phyloP scores from a whole-genome alignment of 2,797 vertebrate species.

The Paedocypris micromegethes region DNA sequence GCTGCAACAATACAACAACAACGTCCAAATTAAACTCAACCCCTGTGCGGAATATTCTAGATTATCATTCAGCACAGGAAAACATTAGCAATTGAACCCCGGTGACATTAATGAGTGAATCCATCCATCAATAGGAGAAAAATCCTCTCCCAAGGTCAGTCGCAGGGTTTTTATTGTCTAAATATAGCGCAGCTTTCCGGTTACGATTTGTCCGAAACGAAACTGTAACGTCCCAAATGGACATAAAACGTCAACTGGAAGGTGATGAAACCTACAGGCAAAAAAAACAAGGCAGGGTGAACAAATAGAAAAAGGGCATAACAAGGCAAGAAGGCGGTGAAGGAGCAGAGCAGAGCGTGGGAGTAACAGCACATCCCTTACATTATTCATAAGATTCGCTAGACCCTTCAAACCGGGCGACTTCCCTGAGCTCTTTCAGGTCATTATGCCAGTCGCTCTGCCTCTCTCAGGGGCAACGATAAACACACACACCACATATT shows the following conservation, averaged over 20 bases:
- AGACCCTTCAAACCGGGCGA: conserved; percentile 25
- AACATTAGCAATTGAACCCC: too few relatives aligned
- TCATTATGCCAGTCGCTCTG: conserved; percentile 34
- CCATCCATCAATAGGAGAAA: too few relatives aligned
- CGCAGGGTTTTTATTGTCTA: neutral
- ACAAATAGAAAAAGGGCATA: neutral
- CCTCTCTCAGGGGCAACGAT: neutral
- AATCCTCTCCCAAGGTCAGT: too few relatives aligned
- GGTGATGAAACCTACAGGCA: neutral
- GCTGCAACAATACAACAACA: too few relatives aligned
- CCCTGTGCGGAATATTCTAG: too few relatives aligned
- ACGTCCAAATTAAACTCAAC: too few relatives aligned
- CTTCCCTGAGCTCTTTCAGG: conserved; percentile 27
- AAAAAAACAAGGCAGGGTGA: neutral
- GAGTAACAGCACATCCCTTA: conserved; percentile 31
- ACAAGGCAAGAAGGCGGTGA: neutral
- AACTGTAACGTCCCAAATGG: neutral
- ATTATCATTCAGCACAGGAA: too few relatives aligned
- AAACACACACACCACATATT: neutral
- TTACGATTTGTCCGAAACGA: neutral
- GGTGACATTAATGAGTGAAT: too few relatives aligned
- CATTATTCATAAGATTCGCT: conserved; percentile 47
- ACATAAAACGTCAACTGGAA: neutral
- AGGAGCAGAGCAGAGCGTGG: conserved; percentile 17
- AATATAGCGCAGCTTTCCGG: neutral